These are phyloP conservation scores for Naja naja DNA, from an alignment of 2,113 vertebrate genomes.

Conservation along the genomic window DNA sequence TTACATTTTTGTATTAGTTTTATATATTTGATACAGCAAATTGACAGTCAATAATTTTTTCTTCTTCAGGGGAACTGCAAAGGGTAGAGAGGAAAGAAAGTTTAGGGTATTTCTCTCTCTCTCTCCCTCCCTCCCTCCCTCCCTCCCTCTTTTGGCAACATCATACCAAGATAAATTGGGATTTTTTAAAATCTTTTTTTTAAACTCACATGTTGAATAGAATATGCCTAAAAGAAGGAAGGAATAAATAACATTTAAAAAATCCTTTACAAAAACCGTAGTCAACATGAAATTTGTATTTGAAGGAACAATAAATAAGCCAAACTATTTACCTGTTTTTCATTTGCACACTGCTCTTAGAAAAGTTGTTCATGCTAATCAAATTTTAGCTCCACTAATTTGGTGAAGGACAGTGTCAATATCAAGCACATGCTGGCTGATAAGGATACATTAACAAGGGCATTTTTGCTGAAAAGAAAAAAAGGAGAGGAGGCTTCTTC, in stretches of 20 bases:
- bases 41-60: background rate
- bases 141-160: background rate
- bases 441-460: conserved; percentile 35
- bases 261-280: background rate
- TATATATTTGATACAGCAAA: background rate
- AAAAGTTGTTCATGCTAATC: conserved; percentile 18
- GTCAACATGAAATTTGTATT: background rate
- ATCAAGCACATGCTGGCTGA: background rate
- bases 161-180: background rate
- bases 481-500: background rate
- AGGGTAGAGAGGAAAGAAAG: background rate
- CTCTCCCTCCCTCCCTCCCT: background rate
- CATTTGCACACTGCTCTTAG: background rate
- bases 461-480: background rate
- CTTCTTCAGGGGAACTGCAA: background rate
- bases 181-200: background rate
- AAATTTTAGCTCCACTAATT: conserved; percentile 32
- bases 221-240: background rate
- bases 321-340: background rate
- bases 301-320: background rate
- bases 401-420: conserved; percentile 27
- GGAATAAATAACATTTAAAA: background rate
- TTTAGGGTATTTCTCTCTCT: background rate
- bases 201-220: background rate
- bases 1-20: background rate